Base-by-base conservation (phyloP, 2,113 vertebrate species). In the Oreocharis arfaki region DNA sequence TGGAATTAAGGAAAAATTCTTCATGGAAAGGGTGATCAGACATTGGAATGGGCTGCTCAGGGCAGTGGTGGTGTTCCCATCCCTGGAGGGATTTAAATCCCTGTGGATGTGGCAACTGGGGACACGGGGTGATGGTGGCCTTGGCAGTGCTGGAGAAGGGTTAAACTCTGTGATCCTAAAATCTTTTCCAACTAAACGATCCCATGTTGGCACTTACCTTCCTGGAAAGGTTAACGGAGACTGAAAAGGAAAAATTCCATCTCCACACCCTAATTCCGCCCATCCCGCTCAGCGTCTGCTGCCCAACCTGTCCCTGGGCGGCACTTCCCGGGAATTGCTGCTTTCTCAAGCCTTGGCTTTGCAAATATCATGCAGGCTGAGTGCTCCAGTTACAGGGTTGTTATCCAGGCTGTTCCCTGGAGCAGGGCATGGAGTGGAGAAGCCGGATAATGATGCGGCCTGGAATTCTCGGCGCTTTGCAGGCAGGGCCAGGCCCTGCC, bases 221-320 rank as follows among this genome's bases (percentile, higher is more conserved):
- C 28, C 55, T n/a, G 46, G 44, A 59, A 56, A 6, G 24, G n/a
- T 28, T 23, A 27, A 21, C 0, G 52, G 70, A 50, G 32, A 44
- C n/a, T 13, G 6, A 23, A 39, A 55, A 70, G 60, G n/a, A 53
- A 23, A 67, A 67, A 33, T 5, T 1, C 56, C 23, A 86, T n/a
- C 8, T 1, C 64, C 0, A 2, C 19, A 1, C 5, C 5, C 16
- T 27, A 23, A 5, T 49, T 49, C 69, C 6, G 0, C 42, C 50
- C 7, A 0, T 33, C 6, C 28, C 0, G 2, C 47, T 69, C 84
- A 16, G 33, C 2, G 0, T 27, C 7, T 1, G 11, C 87, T 69
- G 53, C 90, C 35, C 78, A 19, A 3, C 20, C 46, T 1, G 2
- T 17, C 88, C 55, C 26, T 10, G 14, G 39, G 78, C 0, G 16